Base-by-base conservation (phyloP, 2,888 invertebrate genomes). In the Ypsolopha sequella region DNA sequence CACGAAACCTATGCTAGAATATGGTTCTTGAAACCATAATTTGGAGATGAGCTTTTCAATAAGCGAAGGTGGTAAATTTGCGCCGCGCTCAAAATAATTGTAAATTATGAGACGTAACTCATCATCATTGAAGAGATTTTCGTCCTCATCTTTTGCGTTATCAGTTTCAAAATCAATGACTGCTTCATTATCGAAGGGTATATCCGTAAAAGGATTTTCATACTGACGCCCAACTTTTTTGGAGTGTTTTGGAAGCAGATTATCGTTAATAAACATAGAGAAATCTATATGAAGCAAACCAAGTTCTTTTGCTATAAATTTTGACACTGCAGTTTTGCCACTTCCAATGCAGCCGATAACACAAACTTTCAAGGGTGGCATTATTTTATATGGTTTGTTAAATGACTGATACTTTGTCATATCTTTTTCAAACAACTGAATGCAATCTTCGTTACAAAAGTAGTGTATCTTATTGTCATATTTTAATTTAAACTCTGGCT, bases 361-460 rank as follows among this genome's bases (percentile, higher is more conserved):
- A 58, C 90, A 91, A 57, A 91, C 80, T 63, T 89, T 85, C 24
- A 88, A 64, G 6, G 86, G 78, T 13, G 90, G 90, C 51, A 88
- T 60, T 35, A 60, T 56, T 55, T 71, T 68, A 50, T 70, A 77
- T 4, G 88, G 89, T 60, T 71, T 73, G 58, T 72, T 73, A 51
- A 78, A 72, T 6, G 74, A 70, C 44, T 89, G 70, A 66, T 88
- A 90, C 53, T 75, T 74, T 9, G 73, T 70, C 1, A 89, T 80
- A 61, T 88, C 78, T 10, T 67, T 63, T 43, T 88, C 61, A 68
- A 91, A 92, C 58, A 73, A 59, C 39, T 81, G 68, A 49, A 86
- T 60, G 55, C 84, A 86, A 51, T 79, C 70, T 63, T 87, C 80
- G 44, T 79, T 88, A 33, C 84, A 77, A 57, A 90, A 81, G 47